Percentiles rank a stretch among this genome's conserved stretches.
These are phyloP conservation scores for Chinchilla lanigera DNA, from an alignment of 2,113 vertebrate species.

Conservation along the genomic window DNA sequence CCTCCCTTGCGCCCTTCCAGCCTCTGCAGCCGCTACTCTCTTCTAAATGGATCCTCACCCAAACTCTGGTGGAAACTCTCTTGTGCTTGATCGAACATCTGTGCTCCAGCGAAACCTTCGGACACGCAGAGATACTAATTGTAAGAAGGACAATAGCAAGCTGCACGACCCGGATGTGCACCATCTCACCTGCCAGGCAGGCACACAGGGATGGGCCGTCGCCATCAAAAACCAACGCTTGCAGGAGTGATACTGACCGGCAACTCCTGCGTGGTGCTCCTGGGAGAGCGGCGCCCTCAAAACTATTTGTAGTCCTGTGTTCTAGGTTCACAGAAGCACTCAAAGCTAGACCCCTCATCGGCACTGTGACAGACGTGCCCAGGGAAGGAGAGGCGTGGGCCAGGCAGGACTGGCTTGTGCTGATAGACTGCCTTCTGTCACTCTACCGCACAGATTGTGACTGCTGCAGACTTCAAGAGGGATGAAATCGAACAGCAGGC, in stretches of 20 bases:
- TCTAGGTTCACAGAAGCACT: neutral
- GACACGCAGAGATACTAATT: neutral
- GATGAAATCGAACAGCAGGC: constrained; percentile 82
- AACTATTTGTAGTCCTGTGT: neutral
- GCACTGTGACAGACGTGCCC: neutral
- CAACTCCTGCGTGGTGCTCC: neutral
- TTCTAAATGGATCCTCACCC: neutral
- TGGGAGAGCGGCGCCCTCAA: neutral
- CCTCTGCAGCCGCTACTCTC: neutral
- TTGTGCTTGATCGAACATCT: constrained; percentile 27
- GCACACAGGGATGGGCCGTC: neutral
- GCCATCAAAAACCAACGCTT: neutral
- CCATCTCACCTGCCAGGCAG: neutral
- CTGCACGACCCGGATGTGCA: neutral
- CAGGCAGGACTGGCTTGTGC: constrained; percentile 8
- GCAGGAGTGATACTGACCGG: neutral
- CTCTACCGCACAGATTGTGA: constrained; percentile 85
- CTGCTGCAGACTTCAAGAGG: constrained; percentile 84
- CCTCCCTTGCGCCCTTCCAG: neutral
- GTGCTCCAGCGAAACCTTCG: neutral
- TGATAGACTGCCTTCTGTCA: constrained; percentile 91
- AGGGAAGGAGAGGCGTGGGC: neutral
- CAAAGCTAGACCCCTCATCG: neutral
- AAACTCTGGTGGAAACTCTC: neutral
- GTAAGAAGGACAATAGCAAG: neutral